phyloP scores from a whole-genome alignment of 2,113 vertebrate genomes.

The Phoxinus phoxinus region DNA sequence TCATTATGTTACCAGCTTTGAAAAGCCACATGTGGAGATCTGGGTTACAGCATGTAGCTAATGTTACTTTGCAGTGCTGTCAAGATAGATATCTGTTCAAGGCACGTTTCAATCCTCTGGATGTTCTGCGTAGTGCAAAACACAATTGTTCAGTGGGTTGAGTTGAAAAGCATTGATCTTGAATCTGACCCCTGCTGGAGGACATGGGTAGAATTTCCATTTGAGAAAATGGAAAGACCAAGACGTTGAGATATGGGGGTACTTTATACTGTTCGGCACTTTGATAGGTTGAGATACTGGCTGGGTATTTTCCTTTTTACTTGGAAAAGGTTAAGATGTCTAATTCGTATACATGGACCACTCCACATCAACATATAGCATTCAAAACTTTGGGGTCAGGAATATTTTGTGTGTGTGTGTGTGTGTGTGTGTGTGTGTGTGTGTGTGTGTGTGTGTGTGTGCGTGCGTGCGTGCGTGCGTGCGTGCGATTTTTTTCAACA shows the following conservation, averaged over 20 bases:
- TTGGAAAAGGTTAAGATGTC: slow-evolving; percentile 4
- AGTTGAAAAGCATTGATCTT: slow-evolving; percentile 41
- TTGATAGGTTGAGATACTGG: slow-evolving; percentile 23
- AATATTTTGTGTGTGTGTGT: not conserved
- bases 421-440: too few species aligned
- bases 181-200: slow-evolving; percentile 29
- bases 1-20: not conserved
- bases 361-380: not conserved
- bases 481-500: not conserved
- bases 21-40: not conserved
- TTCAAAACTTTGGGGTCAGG: not conserved
- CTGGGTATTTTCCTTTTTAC: not conserved
- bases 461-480: too few species aligned
- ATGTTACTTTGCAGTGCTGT: slow-evolving; percentile 34
- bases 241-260: slow-evolving; percentile 11
- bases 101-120: slow-evolving; percentile 33
- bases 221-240: slow-evolving; percentile 21
- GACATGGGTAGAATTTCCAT: slow-evolving; percentile 36
- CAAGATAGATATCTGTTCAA: slow-evolving; percentile 31
- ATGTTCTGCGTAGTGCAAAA: slow-evolving; percentile 12
- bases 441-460: too few species aligned
- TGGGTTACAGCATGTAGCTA: slow-evolving; percentile 5
- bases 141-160: slow-evolving; percentile 22
- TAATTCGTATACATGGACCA: not conserved
- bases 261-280: slow-evolving; percentile 19